Evolutionary conservation across 2,797 vertebrate species (phyloP), one percentile per base, ranked within the genome.

Genomic region (Pelodytes ibericus): DNA sequence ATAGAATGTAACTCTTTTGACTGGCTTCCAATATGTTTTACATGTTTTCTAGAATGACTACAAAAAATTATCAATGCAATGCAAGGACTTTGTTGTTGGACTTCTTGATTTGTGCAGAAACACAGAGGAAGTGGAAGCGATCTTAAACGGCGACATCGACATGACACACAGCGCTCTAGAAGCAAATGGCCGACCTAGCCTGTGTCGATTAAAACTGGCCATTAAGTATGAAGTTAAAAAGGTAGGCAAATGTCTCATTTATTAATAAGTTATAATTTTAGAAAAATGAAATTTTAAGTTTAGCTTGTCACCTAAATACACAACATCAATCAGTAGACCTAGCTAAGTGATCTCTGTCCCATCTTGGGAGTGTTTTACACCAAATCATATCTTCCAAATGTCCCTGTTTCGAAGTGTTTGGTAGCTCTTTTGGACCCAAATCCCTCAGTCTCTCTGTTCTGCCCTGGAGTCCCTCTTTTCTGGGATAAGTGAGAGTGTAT

Each of bases 171-270:
- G 3, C 31, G 91, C 86, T 10, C 92, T 93, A 77, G 89, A 93
- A 2, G 84, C 56, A 0, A 89, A 91, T 6, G 88, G 85, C 3
- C 95, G 95, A 6, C 95, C 95, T 16, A 95, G 94, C 66, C 94
- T 99, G 79, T 94, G 94, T 39, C 92, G 95, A 7, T 91, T 99
- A 85, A 98, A 99, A 87, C 91, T 99, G 0, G 98, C 98, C 83
- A 99, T 99, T 86, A 99, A 98, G 81, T 99, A 98, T 1, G 97
- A 99, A 80, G 92, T 99, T 1, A 99, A 99, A 91, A 99, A 98
- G 93, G 98, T 99, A 86, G 91, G 93, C 27, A 65, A 13, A 44
- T n/a, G n/a, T n/a, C n/a, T n/a, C n/a, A n/a, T n/a, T n/a, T n/a
- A n/a, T n/a, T n/a, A n/a, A n/a, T n/a, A n/a, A n/a, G n/a, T n/a